Percentiles rank a stretch among this genome's conserved stretches.
These are phyloP conservation scores for Gymnarchus niloticus DNA, from an alignment of 2,113 vertebrate genomes.

Conservation along the genomic window DNA sequence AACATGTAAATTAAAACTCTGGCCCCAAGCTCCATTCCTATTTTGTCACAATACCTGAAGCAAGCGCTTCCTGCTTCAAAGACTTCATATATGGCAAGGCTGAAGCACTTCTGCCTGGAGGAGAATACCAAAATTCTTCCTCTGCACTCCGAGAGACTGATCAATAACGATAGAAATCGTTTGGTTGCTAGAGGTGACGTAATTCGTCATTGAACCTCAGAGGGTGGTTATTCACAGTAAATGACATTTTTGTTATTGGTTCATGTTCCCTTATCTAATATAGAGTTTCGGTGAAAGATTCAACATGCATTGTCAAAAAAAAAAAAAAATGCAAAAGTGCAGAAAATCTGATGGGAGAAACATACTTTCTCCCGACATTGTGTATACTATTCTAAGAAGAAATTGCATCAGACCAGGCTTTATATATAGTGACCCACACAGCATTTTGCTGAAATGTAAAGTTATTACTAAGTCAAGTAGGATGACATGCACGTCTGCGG, in stretches of 20 bases:
- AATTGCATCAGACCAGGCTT: background rate
- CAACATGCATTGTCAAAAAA: background rate
- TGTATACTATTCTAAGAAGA: background rate
- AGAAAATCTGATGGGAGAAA: background rate
- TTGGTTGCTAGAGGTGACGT: background rate
- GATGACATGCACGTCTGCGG: background rate
- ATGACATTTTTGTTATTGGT: background rate
- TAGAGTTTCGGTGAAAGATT: background rate
- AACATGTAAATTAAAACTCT: background rate
- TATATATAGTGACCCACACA: conserved; percentile 10
- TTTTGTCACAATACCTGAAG: background rate
- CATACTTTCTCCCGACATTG: background rate
- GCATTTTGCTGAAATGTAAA: background rate
- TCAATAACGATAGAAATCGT: background rate
- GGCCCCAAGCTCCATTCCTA: background rate
- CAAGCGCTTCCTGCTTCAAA: background rate
- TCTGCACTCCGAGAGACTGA: background rate
- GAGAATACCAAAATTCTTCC: background rate
- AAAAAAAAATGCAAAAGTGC: conserved; percentile 3
- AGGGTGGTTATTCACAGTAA: background rate
- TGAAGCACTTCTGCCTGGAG: background rate
- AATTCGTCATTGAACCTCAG: background rate
- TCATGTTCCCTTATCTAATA: background rate
- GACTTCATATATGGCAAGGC: background rate
- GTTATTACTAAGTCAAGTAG: background rate